Evolutionary conservation across 2,797 vertebrate genomes (phyloP), one percentile per base, ranked within the genome.

Genomic region (Premnoplex brunnescens): DNA sequence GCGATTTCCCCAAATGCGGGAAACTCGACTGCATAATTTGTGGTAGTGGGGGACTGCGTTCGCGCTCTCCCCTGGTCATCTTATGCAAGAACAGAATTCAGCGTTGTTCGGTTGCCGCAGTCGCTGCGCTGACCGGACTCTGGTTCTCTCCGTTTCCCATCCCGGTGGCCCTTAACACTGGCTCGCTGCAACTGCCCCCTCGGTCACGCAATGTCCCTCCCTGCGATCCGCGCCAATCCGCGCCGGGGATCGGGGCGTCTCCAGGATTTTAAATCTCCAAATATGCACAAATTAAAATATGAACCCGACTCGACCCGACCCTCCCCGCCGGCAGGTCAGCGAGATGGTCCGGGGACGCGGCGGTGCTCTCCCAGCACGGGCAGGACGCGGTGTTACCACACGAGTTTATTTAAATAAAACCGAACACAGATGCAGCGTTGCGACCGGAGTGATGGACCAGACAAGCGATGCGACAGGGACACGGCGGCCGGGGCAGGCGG

Each of bases 341-440:
- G 44, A 22, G 4, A 12, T 6, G 44, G 44, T 46, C 44, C 44
- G 44, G 21, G 44, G 44, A 46, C 44, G 11, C 44, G 21, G 44
- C 44, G 44, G 44, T 22, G 44, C 44, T 46, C 44, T 21, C 21
- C 44, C 44, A 48, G 69, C 62, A 75, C 2, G 2, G 79, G 48
- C 64, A 30, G 39, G 23, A 74, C 48, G 1, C 34, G 5, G 18
- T 64, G 66, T 88, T 78, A 91, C 85, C 94, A 91, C 89, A 91
- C 91, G 36, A 93, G 77, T 95, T 95, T 95, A 93, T 95, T 95
- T 93, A 95, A 95, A 95, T 93, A 95, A 95, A 95, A 95, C 91
- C 7, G 22, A 80, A 93, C 94, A 91, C 89, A 85, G 91, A 95
- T 95, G 95, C 95, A 88, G 93, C 75, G 75, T 89, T 34, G 95